These are phyloP conservation scores for Actinia equina DNA, from an alignment of 64 coral and sea anemone genomes.

Conservation along the genomic window DNA sequence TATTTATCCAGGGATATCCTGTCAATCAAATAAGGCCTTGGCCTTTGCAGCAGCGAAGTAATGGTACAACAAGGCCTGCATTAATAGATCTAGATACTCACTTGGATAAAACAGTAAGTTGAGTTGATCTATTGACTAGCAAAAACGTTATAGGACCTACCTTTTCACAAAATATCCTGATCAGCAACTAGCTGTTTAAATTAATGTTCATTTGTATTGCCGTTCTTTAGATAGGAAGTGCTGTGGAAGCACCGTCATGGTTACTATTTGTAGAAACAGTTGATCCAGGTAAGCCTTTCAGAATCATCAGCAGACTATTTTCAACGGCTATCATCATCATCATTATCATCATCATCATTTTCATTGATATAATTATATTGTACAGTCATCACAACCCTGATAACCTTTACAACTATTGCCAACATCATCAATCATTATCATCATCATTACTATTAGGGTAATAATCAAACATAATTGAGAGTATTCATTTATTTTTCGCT, in stretches of 20 bases:
- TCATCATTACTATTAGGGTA: too few relatives aligned
- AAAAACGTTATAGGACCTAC: too few relatives aligned
- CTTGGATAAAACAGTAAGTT: conserved; percentile 70
- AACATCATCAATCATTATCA: too few relatives aligned
- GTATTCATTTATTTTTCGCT: not conserved
- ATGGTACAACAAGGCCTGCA: conserved; percentile 79
- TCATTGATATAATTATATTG: too few relatives aligned
- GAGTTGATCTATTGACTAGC: not conserved
- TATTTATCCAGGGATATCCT: conserved; percentile 69
- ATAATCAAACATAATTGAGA: too few relatives aligned
- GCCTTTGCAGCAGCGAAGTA: conserved; percentile 88
- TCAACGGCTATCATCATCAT: not conserved
- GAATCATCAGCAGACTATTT: not conserved
- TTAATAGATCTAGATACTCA: conserved; percentile 65
- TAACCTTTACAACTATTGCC: too few relatives aligned
- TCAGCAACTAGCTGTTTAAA: too few relatives aligned
- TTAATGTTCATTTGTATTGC: not conserved
- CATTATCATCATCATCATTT: too few relatives aligned
- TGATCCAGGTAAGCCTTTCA: conserved; percentile 65
- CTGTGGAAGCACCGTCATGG: conserved; percentile 71
- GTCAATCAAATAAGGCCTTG: conserved; percentile 84
- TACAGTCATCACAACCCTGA: too few relatives aligned
- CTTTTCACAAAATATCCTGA: too few relatives aligned
- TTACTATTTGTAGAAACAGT: conserved; percentile 73
- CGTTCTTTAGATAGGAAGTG: conserved; percentile 50